These are phyloP conservation scores for Eilema caniola DNA, from an alignment of 2,888 invertebrate genomes.

Conservation along the genomic window DNA sequence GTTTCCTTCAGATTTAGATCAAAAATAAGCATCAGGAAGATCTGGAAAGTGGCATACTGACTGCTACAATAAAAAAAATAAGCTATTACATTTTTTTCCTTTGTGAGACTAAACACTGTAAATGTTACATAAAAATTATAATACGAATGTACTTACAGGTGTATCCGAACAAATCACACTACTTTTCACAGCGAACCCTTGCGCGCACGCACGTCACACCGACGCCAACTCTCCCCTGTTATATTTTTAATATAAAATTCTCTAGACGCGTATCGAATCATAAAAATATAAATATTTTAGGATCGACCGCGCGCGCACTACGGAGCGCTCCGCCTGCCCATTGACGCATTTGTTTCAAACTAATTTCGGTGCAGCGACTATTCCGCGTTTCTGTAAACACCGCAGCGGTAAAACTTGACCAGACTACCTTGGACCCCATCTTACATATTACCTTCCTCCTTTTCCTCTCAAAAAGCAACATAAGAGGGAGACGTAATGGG, in stretches of 20 bases:
- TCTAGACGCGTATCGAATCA: constrained; percentile 75
- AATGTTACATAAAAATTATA: neutral
- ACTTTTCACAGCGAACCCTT: constrained; percentile 52
- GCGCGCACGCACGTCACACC: constrained; percentile 73
- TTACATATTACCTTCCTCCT: constrained; percentile 52
- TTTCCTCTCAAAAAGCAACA: constrained; percentile 46
- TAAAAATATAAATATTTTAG: constrained; percentile 83
- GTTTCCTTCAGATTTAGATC: too few relatives aligned
- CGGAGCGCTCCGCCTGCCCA: constrained; percentile 74
- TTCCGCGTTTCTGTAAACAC: constrained; percentile 86
- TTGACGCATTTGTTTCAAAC: constrained; percentile 85
- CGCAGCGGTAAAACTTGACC: constrained; percentile 71
- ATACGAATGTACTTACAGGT: constrained; percentile 51
- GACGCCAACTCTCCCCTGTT: constrained; percentile 64
- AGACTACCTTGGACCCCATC: constrained; percentile 62
- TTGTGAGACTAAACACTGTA: neutral
- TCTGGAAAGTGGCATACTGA: too few relatives aligned
- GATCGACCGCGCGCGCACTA: constrained; percentile 73
- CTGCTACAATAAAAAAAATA: too few relatives aligned
- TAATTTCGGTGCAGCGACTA: constrained; percentile 86
- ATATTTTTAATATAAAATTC: constrained; percentile 82
- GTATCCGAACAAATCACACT: constrained; percentile 44
- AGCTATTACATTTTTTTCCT: neutral
- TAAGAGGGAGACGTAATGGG: constrained; percentile 60
- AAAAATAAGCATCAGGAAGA: too few relatives aligned